phyloP scores from a whole-genome alignment of 2,888 invertebrate species.

The Cephus rjabovi region DNA sequence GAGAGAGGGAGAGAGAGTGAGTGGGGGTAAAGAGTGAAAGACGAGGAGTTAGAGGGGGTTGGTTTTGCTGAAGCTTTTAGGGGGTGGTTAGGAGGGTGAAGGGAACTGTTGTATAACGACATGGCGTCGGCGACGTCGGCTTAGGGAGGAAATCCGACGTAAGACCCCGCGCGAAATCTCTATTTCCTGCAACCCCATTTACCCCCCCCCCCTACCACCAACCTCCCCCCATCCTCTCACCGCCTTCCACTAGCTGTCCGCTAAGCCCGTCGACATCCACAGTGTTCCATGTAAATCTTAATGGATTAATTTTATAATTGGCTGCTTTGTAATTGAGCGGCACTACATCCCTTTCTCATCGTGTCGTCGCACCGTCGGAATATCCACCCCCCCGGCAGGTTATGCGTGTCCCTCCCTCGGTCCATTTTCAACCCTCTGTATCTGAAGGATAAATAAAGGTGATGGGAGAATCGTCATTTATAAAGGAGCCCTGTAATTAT shows the following conservation, averaged over 20 bases:
- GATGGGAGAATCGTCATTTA: too few relatives aligned
- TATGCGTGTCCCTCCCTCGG: too few relatives aligned
- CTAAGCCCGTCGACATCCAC: slow-evolving; percentile 11
- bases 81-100: slow-evolving; percentile 15
- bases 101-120: slow-evolving; percentile 7
- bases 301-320: slow-evolving; percentile 63
- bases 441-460: too few relatives aligned
- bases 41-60: slow-evolving; percentile 8
- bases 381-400: slow-evolving; percentile 1
- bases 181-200: slow-evolving; percentile 40
- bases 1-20: slow-evolving; percentile 6
- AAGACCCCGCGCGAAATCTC: slow-evolving; percentile 56
- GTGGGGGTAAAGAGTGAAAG: slow-evolving; percentile 11
- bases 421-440: too few relatives aligned
- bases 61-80: slow-evolving; percentile 9
- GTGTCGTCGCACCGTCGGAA: slow-evolving; percentile 4
- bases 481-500: too few relatives aligned
- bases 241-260: slow-evolving; percentile 13
- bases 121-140: slow-evolving; percentile 33
- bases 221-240: neutral
- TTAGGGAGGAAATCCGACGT: slow-evolving; percentile 59
- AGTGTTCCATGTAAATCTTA: slow-evolving; percentile 42
- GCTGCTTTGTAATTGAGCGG: slow-evolving; percentile 47
- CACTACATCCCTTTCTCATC: slow-evolving; percentile 5
- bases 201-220: neutral